phyloP scores from a whole-genome alignment of 2,888 invertebrate genomes.

The Drosophila nigricruria region DNA sequence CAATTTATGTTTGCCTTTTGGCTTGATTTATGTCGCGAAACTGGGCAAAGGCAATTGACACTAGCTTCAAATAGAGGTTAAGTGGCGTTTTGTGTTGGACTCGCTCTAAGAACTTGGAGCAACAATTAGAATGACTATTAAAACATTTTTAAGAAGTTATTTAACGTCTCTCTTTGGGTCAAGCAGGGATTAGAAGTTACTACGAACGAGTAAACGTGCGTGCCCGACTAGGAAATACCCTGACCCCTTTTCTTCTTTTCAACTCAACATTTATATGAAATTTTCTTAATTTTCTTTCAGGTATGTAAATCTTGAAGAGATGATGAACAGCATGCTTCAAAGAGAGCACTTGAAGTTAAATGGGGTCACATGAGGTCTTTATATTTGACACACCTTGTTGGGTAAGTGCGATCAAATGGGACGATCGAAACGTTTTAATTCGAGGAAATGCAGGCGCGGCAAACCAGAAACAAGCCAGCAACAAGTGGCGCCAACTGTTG shows the following conservation, averaged over 20 bases:
- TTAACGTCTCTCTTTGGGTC: neutral
- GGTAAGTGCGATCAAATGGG: constrained; percentile 13
- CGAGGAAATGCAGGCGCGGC: constrained; percentile 46
- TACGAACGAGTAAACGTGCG: neutral
- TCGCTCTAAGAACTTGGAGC: neutral
- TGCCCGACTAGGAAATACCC: neutral
- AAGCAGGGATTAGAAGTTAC: neutral
- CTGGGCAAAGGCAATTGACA: constrained; percentile 32
- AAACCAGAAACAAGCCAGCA: constrained; percentile 6
- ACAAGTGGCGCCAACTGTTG: constrained; percentile 56
- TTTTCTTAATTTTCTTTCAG: constrained; percentile 42
- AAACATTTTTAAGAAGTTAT: neutral
- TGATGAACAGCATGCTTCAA: constrained; percentile 9
- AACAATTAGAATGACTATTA: neutral
- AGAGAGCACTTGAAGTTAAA: constrained; percentile 7
- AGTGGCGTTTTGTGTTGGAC: constrained; percentile 44
- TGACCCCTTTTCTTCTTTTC: neutral
- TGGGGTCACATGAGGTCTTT: constrained; percentile 18
- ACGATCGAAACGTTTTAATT: constrained; percentile 22
- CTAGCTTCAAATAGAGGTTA: constrained; percentile 47
- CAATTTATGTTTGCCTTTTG: constrained; percentile 67
- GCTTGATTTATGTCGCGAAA: constrained; percentile 36
- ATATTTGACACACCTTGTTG: constrained; percentile 39
- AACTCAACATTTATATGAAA: neutral
- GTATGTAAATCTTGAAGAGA: constrained; percentile 35